Base-by-base conservation (phyloP, 2,888 invertebrate species). In the Anoncus sp. region DNA sequence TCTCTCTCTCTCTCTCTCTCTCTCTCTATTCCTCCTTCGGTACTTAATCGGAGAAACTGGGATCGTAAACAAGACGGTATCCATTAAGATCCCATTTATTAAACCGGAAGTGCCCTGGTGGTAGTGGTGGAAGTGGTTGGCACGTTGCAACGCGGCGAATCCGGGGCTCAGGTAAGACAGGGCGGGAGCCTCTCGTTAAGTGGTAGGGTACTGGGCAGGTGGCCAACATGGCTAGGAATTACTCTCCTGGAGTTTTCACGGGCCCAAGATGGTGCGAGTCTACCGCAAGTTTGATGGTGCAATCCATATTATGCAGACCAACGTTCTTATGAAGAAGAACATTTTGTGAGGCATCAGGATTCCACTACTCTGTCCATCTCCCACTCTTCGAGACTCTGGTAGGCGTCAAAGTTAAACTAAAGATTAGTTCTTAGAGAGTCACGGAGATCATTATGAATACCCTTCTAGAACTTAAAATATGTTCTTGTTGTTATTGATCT, bases 21-120 rank as follows among this genome's bases (percentile, higher is more conserved):
- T 57, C 66, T 65, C 47, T 59, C 40, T 43, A 51, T 49, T 22
- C 12, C 62, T 51, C 51, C 27, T 82, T 79, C 67, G 83, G 84
- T 85, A 88, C 87, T 88, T 87, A 88, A 87, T 87, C 86, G 87
- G 79, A 83, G 86, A 88, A 87, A 88, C 87, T 88, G 86, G 80
- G 86, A 85, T 86, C 87, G 86, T 87, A 88, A 88, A 87, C 88
- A 87, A 87, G 87, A 82, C 84, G 81, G 85, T 86, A 82, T 86
- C 86, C 87, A 88, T 88, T 88, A 88, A 87, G 86, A 85, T 84
- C 84, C 84, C 84, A 87, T 87, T 88, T 87, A 86, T 88, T 87
- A 87, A 82, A 84, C 82, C 86, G 87, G 86, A 88, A 88, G 86
- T 85, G 87, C 81, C 77, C 67, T 57, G 47, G 35, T 49, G 70